Percentiles rank a stretch among this genome's conserved stretches.
These are phyloP conservation scores for Pelecanus crispus DNA, from an alignment of 2,113 vertebrate species.

Conservation along the genomic window DNA sequence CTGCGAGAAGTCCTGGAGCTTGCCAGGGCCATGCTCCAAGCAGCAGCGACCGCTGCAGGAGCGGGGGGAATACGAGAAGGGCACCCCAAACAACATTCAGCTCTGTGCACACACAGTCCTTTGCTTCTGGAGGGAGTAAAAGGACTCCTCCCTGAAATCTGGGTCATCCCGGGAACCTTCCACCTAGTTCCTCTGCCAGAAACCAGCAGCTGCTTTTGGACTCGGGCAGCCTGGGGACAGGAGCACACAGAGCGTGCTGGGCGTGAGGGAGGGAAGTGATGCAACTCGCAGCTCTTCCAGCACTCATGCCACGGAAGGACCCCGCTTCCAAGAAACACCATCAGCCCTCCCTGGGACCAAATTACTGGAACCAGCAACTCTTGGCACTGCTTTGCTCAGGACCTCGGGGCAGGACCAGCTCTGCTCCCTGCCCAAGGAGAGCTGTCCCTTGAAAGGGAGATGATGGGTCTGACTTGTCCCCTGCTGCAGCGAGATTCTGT, in stretches of 20 bases:
- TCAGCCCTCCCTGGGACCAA: background rate
- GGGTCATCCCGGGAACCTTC: background rate
- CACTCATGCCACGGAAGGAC: rapidly evolving
- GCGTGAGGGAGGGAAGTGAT: background rate
- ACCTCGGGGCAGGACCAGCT: background rate
- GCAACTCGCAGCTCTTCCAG: background rate
- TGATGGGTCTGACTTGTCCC: background rate
- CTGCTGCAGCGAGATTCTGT: background rate
- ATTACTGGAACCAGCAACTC: background rate
- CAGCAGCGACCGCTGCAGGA: background rate
- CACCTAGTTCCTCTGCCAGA: background rate
- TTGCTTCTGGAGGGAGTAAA: background rate
- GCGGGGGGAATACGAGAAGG: rapidly evolving
- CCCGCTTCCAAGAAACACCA: background rate
- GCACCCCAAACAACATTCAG: background rate
- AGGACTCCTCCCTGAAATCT: background rate
- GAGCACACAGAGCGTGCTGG: background rate
- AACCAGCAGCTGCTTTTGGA: background rate
- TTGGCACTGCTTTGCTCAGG: background rate
- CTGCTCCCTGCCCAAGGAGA: background rate
- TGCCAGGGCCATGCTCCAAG: background rate
- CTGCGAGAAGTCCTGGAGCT: background rate
- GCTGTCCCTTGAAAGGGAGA: background rate
- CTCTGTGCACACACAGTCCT: background rate
- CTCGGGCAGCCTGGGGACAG: rapidly evolving